Percentiles rank a stretch among this genome's conserved stretches.
Conservation (phyloP, 2,797 vertebrate species). For the Phataginus tetradactyla region DNA sequence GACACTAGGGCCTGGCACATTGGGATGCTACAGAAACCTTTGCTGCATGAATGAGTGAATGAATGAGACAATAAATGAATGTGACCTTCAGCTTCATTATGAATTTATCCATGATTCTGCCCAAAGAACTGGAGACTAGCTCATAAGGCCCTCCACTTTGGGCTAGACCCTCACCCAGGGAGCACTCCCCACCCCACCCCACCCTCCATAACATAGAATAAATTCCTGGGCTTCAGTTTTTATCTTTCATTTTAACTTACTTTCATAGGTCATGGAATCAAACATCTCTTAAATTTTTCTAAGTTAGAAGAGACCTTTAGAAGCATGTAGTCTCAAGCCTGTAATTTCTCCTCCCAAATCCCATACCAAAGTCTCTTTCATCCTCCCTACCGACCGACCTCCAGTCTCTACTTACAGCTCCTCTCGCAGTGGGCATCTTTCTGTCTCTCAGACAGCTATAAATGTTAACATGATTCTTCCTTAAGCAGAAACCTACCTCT, state of each 20-base stretch:
- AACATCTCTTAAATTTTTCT: background rate
- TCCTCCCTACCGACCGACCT: background rate
- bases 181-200: too few relatives aligned
- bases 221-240: background rate
- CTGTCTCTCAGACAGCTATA: background rate
- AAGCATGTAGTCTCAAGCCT: background rate
- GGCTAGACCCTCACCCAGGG: background rate
- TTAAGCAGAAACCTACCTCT: background rate
- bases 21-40: fast-evolving
- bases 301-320: background rate
- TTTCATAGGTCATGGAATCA: background rate
- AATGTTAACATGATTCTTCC: background rate
- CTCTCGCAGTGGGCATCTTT: background rate
- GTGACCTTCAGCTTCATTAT: background rate
- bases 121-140: background rate
- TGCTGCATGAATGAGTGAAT: background rate
- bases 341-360: background rate
- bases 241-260: background rate
- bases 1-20: background rate
- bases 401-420: background rate
- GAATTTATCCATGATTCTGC: background rate
- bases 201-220: background rate
- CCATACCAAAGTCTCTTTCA: background rate
- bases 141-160: background rate
- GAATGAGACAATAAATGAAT: background rate